Conservation (phyloP, 2,113 vertebrate species). For the Actenoides lindsayi region DNA sequence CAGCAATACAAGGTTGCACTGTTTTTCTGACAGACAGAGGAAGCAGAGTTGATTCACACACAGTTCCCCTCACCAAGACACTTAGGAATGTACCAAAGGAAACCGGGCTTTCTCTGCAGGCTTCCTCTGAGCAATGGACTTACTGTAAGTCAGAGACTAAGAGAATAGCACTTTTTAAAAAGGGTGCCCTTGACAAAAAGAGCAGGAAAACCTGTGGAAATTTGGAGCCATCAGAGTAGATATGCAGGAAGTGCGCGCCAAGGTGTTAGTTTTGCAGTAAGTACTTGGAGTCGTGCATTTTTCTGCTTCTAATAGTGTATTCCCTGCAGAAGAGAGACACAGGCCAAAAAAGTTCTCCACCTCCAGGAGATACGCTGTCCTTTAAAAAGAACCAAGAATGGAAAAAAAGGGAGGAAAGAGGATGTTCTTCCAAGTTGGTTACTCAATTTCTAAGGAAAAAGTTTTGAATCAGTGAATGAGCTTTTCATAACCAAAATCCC, state of each 20-base stretch:
- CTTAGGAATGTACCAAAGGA: conserved; percentile 67
- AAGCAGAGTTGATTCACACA: conserved; percentile 41
- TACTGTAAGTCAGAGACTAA: neutral
- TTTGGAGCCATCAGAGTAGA: neutral
- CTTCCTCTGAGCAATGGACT: conserved; percentile 54
- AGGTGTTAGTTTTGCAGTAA: neutral
- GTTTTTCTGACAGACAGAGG: conserved; percentile 46
- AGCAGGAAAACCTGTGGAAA: conserved; percentile 41
- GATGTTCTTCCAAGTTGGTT: neutral
- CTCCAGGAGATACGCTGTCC: neutral
- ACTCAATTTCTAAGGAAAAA: neutral
- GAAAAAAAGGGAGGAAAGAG: neutral
- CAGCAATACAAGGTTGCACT: neutral
- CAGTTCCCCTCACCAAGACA: conserved; percentile 37
- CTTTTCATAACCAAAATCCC: conserved; percentile 28
- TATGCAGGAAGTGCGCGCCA: neutral
- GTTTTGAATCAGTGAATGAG: conserved; percentile 25
- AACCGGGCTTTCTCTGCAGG: neutral
- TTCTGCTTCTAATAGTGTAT: neutral
- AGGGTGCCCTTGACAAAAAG: neutral
- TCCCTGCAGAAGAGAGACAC: neutral
- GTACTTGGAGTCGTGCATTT: neutral
- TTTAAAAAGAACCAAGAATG: conserved; percentile 53
- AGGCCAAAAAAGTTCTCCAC: neutral
- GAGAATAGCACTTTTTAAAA: neutral